phyloP scores from a whole-genome alignment of 2,797 vertebrate species.

The Poeciliopsis paucimaculata region DNA sequence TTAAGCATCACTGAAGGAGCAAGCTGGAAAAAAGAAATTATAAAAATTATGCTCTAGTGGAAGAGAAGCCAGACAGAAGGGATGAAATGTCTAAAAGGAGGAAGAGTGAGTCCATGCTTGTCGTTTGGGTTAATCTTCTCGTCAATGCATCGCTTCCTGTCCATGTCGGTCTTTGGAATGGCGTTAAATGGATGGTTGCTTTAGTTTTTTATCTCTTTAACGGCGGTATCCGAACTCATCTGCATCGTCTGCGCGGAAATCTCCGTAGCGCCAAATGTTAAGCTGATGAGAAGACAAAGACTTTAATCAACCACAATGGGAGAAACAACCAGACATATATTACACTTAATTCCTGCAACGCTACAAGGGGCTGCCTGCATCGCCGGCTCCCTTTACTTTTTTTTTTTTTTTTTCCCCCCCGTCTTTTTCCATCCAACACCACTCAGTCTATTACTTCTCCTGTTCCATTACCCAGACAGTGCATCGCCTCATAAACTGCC shows the following conservation, averaged over 20 bases:
- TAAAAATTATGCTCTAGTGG: conserved; percentile 17
- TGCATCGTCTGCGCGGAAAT: conserved; percentile 93
- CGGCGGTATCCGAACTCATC: conserved; percentile 95
- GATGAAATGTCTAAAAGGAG: conserved; percentile 58
- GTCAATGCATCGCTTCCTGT: conserved; percentile 64
- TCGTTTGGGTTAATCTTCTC: conserved; percentile 66
- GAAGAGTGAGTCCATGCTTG: conserved; percentile 69
- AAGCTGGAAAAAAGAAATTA: conserved; percentile 20
- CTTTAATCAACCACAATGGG: conserved; percentile 28
- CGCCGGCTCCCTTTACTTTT: conserved; percentile 41
- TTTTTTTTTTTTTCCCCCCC: conserved; percentile 7
- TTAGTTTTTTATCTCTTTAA: conserved; percentile 63
- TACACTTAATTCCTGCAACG: conserved; percentile 5
- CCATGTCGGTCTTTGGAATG: conserved; percentile 82
- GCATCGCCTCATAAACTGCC: conserved; percentile 65
- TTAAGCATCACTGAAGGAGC: conserved; percentile 32
- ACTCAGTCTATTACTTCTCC: conserved; percentile 60
- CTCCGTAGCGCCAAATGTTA: conserved; percentile 97
- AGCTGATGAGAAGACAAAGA: conserved; percentile 76
- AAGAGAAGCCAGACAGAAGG: conserved; percentile 45
- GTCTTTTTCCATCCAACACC: conserved; percentile 24
- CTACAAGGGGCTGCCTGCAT: neutral
- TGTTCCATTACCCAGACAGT: conserved; percentile 50
- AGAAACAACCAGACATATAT: conserved; percentile 28
- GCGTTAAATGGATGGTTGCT: conserved; percentile 65